Percentiles rank a stretch among this genome's conserved stretches.
Conservation (phyloP, 1,140 invertebrate species). For the Anthonomus grandis region DNA sequence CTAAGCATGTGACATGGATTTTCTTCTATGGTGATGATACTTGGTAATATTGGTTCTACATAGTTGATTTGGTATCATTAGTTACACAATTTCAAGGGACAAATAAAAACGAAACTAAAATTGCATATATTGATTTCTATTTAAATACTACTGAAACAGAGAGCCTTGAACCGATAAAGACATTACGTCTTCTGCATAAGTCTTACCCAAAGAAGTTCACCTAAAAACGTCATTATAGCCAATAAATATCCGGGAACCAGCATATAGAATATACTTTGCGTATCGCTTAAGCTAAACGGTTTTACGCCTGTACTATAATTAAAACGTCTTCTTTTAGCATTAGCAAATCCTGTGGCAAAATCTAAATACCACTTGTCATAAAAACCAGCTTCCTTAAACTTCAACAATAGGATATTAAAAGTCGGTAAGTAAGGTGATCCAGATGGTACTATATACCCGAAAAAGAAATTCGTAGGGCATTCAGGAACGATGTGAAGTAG, state of each 20-base stretch:
- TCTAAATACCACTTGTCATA: slow-evolving; percentile 24
- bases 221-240: slow-evolving; percentile 16
- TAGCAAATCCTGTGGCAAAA: slow-evolving; percentile 13
- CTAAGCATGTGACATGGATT: too few relatives aligned
- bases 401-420: slow-evolving; percentile 17
- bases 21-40: too few relatives aligned
- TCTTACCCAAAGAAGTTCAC: slow-evolving; percentile 18
- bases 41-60: too few relatives aligned
- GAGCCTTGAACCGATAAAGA: too few relatives aligned
- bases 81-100: too few relatives aligned
- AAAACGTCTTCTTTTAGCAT: not conserved
- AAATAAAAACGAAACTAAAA: too few relatives aligned
- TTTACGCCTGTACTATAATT: not conserved
- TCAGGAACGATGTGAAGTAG: slow-evolving; percentile 27
- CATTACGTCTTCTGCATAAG: too few relatives aligned
- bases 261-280: slow-evolving; percentile 22
- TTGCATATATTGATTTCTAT: too few relatives aligned
- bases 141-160: too few relatives aligned
- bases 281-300: slow-evolving; percentile 17
- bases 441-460: slow-evolving; percentile 22
- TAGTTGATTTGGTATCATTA: too few relatives aligned
- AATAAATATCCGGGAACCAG: slow-evolving; percentile 15
- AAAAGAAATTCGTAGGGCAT: slow-evolving; percentile 17
- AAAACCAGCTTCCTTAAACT: slow-evolving; percentile 24
- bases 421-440: slow-evolving; percentile 23